Evolutionary conservation across 2,797 vertebrate species (phyloP).

Genomic region (Prionace glauca): DNA sequence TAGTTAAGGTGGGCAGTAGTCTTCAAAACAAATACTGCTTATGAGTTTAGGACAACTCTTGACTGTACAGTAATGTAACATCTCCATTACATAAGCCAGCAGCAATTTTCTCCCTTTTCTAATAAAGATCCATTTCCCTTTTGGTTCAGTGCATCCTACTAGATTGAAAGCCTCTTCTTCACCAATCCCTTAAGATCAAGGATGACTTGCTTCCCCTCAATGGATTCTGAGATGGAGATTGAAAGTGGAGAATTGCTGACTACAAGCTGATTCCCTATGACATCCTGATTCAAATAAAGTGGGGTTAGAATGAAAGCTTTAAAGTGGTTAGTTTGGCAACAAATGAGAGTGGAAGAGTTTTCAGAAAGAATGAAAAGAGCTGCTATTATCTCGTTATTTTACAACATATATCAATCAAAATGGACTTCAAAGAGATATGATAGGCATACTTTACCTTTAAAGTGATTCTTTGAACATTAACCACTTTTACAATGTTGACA

Average conservation of each 20-base stretch:
- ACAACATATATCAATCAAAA: not conserved
- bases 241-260: conserved; percentile 5
- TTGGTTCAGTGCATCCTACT: not conserved
- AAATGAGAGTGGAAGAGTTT: not conserved
- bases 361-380: not conserved
- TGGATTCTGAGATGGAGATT: not conserved
- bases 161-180: not conserved
- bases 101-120: not conserved
- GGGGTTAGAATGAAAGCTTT: conserved; percentile 3
- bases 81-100: not conserved
- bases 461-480: conserved; percentile 25
- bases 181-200: not conserved
- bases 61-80: not conserved
- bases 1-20: not conserved
- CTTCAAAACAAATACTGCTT: not conserved
- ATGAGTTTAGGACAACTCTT: not conserved
- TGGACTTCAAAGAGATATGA: not conserved
- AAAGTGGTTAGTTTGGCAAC: conserved; percentile 25
- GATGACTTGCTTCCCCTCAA: not conserved
- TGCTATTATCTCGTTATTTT: not conserved
- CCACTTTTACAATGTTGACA: conserved; percentile 6
- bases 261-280: not conserved
- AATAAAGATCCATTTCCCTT: not conserved
- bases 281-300: not conserved
- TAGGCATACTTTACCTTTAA: conserved; percentile 22